phyloP scores from a whole-genome alignment of 2,113 vertebrate species.

The Proteles cristata region DNA sequence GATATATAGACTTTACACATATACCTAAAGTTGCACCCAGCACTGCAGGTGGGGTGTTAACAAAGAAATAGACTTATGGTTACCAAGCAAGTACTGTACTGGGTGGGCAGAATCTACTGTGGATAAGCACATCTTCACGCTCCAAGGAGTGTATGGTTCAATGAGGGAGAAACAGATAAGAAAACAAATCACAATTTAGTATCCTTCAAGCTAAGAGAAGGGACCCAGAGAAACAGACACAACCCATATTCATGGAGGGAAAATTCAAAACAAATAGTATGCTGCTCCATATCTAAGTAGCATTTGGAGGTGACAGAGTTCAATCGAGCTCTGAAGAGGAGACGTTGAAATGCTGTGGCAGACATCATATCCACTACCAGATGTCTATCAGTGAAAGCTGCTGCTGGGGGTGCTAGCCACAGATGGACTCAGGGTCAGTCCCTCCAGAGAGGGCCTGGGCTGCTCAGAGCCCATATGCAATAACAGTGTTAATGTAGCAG shows the following conservation, averaged over 20 bases:
- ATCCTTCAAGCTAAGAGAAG: neutral
- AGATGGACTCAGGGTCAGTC: accelerated
- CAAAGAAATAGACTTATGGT: neutral
- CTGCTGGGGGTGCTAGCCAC: accelerated
- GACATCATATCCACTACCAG: accelerated
- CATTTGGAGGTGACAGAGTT: neutral
- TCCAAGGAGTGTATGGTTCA: neutral
- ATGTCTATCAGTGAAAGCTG: accelerated
- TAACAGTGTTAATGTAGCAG: accelerated
- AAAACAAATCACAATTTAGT: neutral
- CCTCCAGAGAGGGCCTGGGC: neutral
- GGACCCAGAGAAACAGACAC: neutral
- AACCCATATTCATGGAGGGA: neutral
- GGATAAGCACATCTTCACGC: neutral
- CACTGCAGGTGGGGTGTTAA: no score
- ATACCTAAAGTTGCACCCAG: neutral
- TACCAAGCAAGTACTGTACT: accelerated
- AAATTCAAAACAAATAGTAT: neutral
- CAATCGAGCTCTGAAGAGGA: neutral
- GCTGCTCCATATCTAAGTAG: neutral
- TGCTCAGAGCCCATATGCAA: neutral
- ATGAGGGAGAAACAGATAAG: neutral
- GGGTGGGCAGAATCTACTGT: neutral
- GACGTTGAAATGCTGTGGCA: neutral
- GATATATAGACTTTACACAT: accelerated